phyloP scores from a whole-genome alignment of 1,140 invertebrate genomes.

The Bombus pyrosoma region DNA sequence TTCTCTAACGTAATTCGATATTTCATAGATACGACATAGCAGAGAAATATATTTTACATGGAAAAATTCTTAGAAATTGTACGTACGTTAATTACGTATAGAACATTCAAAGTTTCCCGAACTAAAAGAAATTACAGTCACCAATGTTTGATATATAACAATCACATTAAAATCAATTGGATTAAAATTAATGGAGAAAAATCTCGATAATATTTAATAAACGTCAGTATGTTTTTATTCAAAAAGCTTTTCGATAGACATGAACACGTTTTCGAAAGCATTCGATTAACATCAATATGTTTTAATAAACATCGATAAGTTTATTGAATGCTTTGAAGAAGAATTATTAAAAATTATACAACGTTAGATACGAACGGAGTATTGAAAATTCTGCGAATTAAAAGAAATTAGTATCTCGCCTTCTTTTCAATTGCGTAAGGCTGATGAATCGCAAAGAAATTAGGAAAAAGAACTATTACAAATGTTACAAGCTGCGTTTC shows the following conservation, averaged over 20 bases:
- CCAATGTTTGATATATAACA: no score
- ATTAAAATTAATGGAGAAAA: no score
- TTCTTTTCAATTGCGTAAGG: neutral
- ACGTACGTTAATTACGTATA: neutral
- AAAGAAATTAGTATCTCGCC: neutral
- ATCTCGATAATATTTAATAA: no score
- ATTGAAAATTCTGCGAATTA: neutral
- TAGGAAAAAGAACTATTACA: neutral
- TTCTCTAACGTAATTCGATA: neutral
- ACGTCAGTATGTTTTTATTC: no score
- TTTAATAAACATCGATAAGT: no score
- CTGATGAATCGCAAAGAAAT: neutral
- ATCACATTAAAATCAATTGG: no score
- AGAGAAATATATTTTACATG: neutral
- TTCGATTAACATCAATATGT: no score
- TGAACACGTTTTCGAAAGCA: no score
- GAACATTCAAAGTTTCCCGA: neutral
- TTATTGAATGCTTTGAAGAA: no score
- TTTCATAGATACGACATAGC: no score
- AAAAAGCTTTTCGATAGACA: no score
- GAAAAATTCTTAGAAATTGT: neutral
- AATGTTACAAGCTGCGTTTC: neutral
- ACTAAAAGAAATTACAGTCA: neutral
- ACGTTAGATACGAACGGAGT: neutral
- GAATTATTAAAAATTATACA: neutral